Conservation (phyloP, 2,797 vertebrate species). For the Neopelma chrysocephalum region DNA sequence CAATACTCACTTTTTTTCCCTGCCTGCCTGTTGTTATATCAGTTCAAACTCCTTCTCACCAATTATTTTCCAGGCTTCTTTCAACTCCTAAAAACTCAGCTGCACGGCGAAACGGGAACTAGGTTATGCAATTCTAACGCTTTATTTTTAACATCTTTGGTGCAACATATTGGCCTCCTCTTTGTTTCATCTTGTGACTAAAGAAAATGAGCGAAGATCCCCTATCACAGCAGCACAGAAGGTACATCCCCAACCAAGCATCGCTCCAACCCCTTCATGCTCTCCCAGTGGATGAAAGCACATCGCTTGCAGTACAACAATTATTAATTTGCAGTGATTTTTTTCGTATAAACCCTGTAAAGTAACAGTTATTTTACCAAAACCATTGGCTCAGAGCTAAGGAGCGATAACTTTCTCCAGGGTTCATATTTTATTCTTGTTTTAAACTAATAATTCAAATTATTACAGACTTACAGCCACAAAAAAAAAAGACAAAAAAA, state of each 20-base stretch:
- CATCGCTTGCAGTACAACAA: not conserved
- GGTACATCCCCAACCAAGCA: not conserved
- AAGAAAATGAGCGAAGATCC: conserved; percentile 17
- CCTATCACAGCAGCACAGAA: not conserved
- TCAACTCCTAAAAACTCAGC: conserved; percentile 40
- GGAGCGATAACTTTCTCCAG: not conserved
- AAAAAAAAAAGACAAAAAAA: not conserved
- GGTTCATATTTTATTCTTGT: conserved; percentile 16
- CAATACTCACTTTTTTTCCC: not conserved
- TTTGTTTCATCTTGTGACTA: conserved; percentile 57
- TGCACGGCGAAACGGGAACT: not conserved
- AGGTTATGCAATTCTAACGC: conserved; percentile 54
- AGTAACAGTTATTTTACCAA: not conserved
- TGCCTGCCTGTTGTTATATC: not conserved
- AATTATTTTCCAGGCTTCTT: conserved; percentile 36
- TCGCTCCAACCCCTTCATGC: not conserved
- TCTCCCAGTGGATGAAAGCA: not conserved
- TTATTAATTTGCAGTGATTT: not conserved
- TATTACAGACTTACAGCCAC: not conserved
- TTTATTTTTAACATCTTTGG: conserved; percentile 68
- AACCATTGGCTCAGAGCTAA: not conserved
- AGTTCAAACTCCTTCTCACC: not conserved
- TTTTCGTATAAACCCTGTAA: not conserved
- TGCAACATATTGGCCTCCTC: conserved; percentile 59
- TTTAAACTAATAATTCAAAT: conserved; percentile 49